Conservation (phyloP, 1,140 invertebrate genomes). For the Euwallacea fornicatus region DNA sequence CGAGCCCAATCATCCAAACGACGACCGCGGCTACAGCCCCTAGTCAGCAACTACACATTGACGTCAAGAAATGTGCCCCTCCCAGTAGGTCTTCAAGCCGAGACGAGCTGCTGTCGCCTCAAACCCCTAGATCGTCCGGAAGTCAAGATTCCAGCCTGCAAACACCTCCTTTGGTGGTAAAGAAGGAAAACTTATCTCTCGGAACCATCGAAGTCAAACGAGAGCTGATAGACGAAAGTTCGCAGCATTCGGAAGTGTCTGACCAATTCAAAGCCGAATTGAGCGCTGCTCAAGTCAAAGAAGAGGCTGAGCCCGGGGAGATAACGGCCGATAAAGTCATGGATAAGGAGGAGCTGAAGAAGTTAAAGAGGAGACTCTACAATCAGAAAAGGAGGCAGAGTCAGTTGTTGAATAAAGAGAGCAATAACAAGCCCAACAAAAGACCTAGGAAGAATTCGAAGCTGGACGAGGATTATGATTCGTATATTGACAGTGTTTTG, state of each 20-base stretch:
- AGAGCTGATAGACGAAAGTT: conserved; percentile 62
- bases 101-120: conserved; percentile 53
- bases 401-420: conserved; percentile 56
- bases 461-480: conserved; percentile 88
- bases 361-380: conserved; percentile 78
- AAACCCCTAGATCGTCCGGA: conserved; percentile 48
- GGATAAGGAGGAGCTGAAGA: conserved; percentile 67
- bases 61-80: conserved; percentile 50
- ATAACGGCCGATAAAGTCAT: conserved; percentile 42
- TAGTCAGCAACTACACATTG: conserved; percentile 50
- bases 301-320: conserved; percentile 56
- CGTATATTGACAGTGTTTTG: conserved; percentile 86
- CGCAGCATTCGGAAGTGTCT: conserved; percentile 62
- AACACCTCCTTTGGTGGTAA: conserved; percentile 49
- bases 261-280: conserved; percentile 61
- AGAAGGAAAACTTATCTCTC: conserved; percentile 43
- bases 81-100: conserved; percentile 50
- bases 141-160: conserved; percentile 53
- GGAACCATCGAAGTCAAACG: conserved; percentile 59
- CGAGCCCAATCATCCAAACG: conserved; percentile 50
- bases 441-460: conserved; percentile 79
- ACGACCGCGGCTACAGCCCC: conserved; percentile 32
- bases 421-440: conserved; percentile 69
- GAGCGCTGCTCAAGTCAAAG: conserved; percentile 55
- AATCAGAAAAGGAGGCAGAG: conserved; percentile 77